These are phyloP conservation scores for Petromus typicus DNA, from an alignment of 2,113 vertebrate species.

Conservation along the genomic window DNA sequence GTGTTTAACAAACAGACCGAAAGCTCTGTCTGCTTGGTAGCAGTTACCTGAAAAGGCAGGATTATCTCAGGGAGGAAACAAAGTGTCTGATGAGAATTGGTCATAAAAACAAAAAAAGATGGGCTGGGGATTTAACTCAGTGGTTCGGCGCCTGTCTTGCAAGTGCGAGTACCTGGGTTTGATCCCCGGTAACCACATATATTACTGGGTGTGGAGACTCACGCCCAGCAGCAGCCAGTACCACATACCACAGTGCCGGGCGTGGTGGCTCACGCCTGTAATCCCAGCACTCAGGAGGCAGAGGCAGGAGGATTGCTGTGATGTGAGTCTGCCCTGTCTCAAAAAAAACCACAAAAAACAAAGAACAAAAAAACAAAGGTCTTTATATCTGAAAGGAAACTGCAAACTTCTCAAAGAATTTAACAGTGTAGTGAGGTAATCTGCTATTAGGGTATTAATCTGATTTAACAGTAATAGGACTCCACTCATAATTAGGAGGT, in stretches of 20 bases:
- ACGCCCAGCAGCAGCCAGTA: too few species aligned
- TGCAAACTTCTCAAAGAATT: neutral
- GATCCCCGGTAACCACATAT: too few species aligned
- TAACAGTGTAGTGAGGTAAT: neutral
- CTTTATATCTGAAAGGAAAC: neutral
- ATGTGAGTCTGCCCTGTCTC: too few species aligned
- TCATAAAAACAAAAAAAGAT: conserved; percentile 21
- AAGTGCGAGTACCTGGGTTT: too few species aligned
- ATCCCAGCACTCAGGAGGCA: too few species aligned
- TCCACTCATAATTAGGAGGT: neutral
- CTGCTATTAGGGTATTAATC: neutral
- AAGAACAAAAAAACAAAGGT: neutral
- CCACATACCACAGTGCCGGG: too few species aligned
- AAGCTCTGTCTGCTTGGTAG: neutral
- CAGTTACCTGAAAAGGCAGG: conserved; percentile 12
- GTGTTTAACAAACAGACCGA: neutral
- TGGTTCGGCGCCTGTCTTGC: too few species aligned
- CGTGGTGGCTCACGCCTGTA: too few species aligned
- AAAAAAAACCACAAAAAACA: too few species aligned
- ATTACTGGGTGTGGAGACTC: too few species aligned
- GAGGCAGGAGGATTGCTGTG: too few species aligned
- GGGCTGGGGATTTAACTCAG: too few species aligned
- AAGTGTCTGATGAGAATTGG: neutral
- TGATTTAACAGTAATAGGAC: neutral
- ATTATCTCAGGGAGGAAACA: neutral